These are phyloP conservation scores for Neotoma lepida DNA, from an alignment of 2,113 vertebrate species.

Conservation along the genomic window DNA sequence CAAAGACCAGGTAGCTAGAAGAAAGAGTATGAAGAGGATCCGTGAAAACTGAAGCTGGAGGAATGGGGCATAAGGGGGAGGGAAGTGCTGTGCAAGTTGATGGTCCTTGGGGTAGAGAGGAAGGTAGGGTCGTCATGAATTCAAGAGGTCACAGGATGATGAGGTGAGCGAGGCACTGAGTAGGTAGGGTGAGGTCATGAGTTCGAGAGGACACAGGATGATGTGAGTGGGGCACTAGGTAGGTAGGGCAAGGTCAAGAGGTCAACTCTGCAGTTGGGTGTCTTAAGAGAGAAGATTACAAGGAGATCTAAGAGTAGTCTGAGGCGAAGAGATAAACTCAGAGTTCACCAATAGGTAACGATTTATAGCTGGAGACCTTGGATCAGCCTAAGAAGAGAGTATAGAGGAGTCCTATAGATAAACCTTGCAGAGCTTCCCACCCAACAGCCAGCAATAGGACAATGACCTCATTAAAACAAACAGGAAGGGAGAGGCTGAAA, in stretches of 20 bases:
- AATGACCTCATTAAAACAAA: background rate
- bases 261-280: background rate
- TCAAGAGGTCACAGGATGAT: background rate
- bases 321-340: background rate
- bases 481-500: background rate
- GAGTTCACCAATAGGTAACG: background rate
- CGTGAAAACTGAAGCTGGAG: background rate
- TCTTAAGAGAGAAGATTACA: background rate
- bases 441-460: background rate
- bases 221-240: fast-evolving
- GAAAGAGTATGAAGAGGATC: background rate
- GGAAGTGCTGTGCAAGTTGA: background rate
- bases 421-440: background rate
- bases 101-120: too few species aligned
- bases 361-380: background rate
- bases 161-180: fast-evolving
- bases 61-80: background rate
- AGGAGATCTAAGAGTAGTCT: background rate
- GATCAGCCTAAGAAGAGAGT: background rate
- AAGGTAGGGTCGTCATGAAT: background rate
- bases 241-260: background rate
- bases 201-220: background rate
- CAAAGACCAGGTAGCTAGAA: background rate
- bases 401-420: background rate
- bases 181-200: background rate